These are phyloP conservation scores for Tretioscincus oriximinensis DNA, from an alignment of 2,113 vertebrate species.

Conservation along the genomic window DNA sequence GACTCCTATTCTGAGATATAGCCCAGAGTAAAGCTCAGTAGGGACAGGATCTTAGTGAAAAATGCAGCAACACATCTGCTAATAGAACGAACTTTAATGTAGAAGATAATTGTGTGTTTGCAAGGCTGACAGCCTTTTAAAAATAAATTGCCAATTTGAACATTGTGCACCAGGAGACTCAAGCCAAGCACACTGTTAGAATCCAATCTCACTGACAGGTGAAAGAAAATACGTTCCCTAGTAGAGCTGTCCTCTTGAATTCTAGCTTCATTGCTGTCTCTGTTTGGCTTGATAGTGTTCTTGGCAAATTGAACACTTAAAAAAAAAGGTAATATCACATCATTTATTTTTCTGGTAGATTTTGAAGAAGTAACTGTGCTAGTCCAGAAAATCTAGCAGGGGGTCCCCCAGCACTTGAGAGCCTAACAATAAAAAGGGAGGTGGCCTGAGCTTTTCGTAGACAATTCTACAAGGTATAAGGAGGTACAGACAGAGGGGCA, in stretches of 20 bases:
- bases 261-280: neutral
- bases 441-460: no score
- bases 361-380: no score
- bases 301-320: neutral
- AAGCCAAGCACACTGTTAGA: slow-evolving; percentile 3
- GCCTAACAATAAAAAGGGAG: no score
- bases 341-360: neutral
- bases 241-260: neutral
- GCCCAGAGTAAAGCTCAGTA: no score
- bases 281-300: neutral
- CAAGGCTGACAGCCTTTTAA: neutral
- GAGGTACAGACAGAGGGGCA: no score
- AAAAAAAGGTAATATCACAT: neutral
- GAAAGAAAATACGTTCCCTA: slow-evolving; percentile 7
- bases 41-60: no score
- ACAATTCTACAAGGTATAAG: no score
- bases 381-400: no score
- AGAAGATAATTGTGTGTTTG: neutral
- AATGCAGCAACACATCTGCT: neutral
- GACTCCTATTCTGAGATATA: no score
- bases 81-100: neutral
- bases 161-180: neutral
- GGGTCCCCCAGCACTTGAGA: no score
- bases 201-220: neutral
- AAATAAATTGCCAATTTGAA: neutral